Evolutionary conservation across 1,140 invertebrate genomes (phyloP).

Genomic region (Riptortus pedestris): DNA sequence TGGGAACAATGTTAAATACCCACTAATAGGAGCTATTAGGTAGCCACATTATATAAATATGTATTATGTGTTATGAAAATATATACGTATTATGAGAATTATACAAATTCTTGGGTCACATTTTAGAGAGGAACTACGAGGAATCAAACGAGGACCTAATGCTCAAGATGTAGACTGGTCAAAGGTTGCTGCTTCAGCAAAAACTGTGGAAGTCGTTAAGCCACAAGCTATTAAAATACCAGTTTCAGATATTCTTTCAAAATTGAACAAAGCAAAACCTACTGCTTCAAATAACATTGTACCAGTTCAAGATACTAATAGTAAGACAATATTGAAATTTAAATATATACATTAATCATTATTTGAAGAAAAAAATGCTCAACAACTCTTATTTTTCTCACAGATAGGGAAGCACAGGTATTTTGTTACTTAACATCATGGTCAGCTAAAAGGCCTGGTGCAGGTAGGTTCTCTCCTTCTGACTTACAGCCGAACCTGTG

Average conservation of each 20-base stretch:
- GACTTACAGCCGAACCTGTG: constrained; percentile 79
- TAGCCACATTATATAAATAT: too few relatives aligned
- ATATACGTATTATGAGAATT: too few relatives aligned
- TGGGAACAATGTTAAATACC: constrained; percentile 74
- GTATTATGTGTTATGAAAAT: too few relatives aligned
- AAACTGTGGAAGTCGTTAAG: constrained; percentile 46
- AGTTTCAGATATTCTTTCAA: constrained; percentile 57
- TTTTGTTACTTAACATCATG: constrained; percentile 92
- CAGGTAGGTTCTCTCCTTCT: constrained; percentile 75
- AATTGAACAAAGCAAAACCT: constrained; percentile 50
- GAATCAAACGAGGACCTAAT: constrained; percentile 65
- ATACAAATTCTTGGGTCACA: too few relatives aligned
- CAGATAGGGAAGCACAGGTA: constrained; percentile 68
- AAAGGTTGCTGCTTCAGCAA: constrained; percentile 45
- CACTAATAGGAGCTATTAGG: constrained; percentile 83
- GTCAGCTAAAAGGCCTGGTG: constrained; percentile 77
- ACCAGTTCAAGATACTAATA: constrained; percentile 18
- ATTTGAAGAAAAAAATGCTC: too few relatives aligned
- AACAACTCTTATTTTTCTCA: too few relatives aligned
- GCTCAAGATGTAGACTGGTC: constrained; percentile 79
- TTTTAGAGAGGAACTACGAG: constrained; percentile 71
- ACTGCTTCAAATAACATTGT: constrained; percentile 25
- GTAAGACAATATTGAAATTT: constrained; percentile 17
- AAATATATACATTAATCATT: background rate
- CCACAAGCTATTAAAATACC: constrained; percentile 71